Base-by-base conservation (phyloP, 2,888 invertebrate genomes). In the Parnassius orleans region DNA sequence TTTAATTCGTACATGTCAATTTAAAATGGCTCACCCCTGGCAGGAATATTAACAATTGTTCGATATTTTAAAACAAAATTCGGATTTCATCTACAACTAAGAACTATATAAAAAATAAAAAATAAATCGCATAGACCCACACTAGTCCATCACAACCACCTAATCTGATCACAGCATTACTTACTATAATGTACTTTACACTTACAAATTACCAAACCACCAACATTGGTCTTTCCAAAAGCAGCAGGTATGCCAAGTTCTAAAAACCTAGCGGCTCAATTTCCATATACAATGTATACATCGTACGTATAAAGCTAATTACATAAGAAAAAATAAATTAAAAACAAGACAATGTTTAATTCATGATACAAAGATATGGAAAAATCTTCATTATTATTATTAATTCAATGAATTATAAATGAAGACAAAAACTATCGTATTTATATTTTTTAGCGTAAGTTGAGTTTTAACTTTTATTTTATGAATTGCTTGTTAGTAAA, bases 121-220 rank as follows among this genome's bases (percentile, higher is more conserved):
- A 83, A n/a, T n/a, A 84, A 79, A 73, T 74, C 74, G 75, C 81
- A 81, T 82, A 80, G 81, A 82, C 74, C 74, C 76, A 76, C 78
- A 72, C 76, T 77, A 73, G 66, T 75, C 79, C 84, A 79, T 90
- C 90, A 90, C 90, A 90, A 90, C 90, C 90, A 77, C 82, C 89
- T 83, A 82, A 72, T 80, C 86, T 83, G 86, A 90, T 90, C 90
- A 90, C 90, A 90, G 90, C 81, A 80, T 82, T 76, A 81, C 83
- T 86, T 85, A 85, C 83, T 78, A 80, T 74, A 76, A 76, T 74
- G 72, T 59, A 63, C 51, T 76, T 69, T 73, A 76, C 77, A 79
- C 65, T 74, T 78, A 78, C 72, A 67, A 68, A 63, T 66, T 57
- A 60, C 60, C 60, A 63, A 63, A 54, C 19, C 54, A 44, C 59